Conservation (phyloP, 2,797 vertebrate species). For the Anguilla megastoma region DNA sequence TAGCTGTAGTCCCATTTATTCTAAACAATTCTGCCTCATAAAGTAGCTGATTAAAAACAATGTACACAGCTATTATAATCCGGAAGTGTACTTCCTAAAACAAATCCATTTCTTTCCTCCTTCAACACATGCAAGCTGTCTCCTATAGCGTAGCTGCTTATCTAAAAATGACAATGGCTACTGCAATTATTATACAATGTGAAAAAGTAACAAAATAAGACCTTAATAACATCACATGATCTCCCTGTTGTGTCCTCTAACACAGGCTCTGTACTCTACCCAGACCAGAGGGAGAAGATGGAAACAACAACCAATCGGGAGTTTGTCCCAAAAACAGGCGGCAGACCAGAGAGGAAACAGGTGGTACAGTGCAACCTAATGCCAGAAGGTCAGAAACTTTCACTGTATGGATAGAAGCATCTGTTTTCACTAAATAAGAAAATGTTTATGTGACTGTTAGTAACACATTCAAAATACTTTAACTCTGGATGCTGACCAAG, state of each 20-base stretch:
- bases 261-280: conserved; percentile 66
- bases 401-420: not conserved
- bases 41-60: not conserved
- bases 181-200: not conserved
- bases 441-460: not conserved
- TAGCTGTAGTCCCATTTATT: not conserved
- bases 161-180: not conserved
- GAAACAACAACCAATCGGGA: conserved; percentile 67
- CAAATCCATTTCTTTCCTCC: not conserved
- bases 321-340: conserved; percentile 54
- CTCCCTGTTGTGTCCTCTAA: not conserved
- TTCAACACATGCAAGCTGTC: not conserved
- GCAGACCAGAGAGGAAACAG: conserved; percentile 50
- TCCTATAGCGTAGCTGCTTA: not conserved
- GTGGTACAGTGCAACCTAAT: conserved; percentile 52
- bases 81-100: not conserved
- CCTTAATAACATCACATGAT: not conserved
- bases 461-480: too few species aligned
- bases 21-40: not conserved
- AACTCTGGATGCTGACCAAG: too few species aligned
- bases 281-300: conserved; percentile 65
- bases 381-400: conserved; percentile 50
- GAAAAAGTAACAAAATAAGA: not conserved
- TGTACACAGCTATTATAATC: not conserved
- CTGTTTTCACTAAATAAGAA: not conserved